Conservation (phyloP, 2,888 invertebrate species). For the Craniophora ligustri region DNA sequence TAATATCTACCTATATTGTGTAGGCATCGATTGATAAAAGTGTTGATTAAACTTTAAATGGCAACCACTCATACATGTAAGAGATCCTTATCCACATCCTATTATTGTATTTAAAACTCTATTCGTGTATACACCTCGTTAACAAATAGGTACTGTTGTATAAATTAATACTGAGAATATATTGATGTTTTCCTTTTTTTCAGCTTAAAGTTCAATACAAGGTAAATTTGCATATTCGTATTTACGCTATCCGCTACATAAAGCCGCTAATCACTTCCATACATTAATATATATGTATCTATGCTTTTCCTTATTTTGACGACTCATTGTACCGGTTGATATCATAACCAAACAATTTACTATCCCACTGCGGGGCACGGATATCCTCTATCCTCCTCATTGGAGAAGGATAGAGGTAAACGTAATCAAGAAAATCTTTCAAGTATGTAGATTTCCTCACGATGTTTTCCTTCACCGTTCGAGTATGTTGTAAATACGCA, state of each 20-base stretch:
- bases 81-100: conserved; percentile 64
- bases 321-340: too few species aligned
- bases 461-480: too few species aligned
- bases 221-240: conserved; percentile 11
- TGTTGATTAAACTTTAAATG: conserved; percentile 53
- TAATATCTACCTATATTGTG: conserved; percentile 15
- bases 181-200: conserved; percentile 11
- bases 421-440: too few species aligned
- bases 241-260: background rate
- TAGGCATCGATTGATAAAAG: conserved; percentile 43
- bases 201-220: conserved; percentile 10
- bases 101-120: conserved; percentile 31
- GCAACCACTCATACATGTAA: conserved; percentile 48
- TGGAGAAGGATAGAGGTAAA: too few species aligned
- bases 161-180: conserved; percentile 20
- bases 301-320: too few species aligned
- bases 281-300: too few species aligned
- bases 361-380: too few species aligned
- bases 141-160: conserved; percentile 9
- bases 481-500: too few species aligned
- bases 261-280: too few species aligned
- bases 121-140: conserved; percentile 2
- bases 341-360: too few species aligned
- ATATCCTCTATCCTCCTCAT: too few species aligned
- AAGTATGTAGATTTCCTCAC: too few species aligned